Evolutionary conservation across 2,888 invertebrate genomes (phyloP), one percentile per base, ranked within the genome.

Genomic region (Incurvaria masculella): DNA sequence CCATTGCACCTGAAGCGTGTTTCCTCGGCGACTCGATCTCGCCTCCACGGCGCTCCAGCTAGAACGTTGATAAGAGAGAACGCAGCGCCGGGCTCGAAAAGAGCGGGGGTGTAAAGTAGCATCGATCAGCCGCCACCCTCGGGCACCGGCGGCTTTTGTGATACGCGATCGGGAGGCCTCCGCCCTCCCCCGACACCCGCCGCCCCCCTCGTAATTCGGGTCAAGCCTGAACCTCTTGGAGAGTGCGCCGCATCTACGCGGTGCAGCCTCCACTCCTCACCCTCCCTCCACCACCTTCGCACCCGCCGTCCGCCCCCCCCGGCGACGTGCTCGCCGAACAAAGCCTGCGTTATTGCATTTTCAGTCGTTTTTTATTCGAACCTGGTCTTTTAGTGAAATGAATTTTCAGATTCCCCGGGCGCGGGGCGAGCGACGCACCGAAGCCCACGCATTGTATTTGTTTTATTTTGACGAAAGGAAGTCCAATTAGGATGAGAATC

Each of bases 271-370:
- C 51, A 45, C 52, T 48, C 52, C 52, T 48, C 53, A 52, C 44
- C 50, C 49, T n/a, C 47, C 51, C 53, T 51, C 51, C 51, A 46
- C 39, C n/a, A n/a, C n/a, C n/a, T n/a, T n/a, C n/a, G n/a, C n/a
- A n/a, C 46, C 41, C 48, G 44, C 49, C 52, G 51, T 50, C 33
- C 14, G 33, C 33, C 33, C 14, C 33, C 33, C 11, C 8, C 33
- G 14, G 11, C 8, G 33, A 33, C 33, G 33, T 33, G 33, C 33
- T 33, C 14, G 11, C 11, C 33, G 33, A 33, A 33, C 33, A 33
- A 33, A 33, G 33, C 33, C 33, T 33, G 33, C 33, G 33, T 33
- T 33, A 4, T 33, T 33, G 14, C 33, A 4, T 33, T 33, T 33
- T 33, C 33, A 6, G 33, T 4, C 33, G 8, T 33, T 33, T 33